Conservation (phyloP, 2,888 invertebrate species). For the Bombylius discolor region DNA sequence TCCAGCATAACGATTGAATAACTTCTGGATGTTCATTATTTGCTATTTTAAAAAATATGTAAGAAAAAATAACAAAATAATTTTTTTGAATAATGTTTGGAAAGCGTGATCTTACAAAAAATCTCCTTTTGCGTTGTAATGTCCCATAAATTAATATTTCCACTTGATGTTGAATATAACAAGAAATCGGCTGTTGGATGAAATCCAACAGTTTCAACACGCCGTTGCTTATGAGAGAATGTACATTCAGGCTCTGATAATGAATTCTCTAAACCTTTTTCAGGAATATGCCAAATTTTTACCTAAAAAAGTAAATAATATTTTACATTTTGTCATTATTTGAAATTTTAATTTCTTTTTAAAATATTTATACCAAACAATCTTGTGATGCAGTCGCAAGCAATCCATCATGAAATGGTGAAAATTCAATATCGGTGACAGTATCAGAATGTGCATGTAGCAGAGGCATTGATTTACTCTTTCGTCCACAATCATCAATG, state of each 20-base stretch:
- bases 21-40: constrained; percentile 71
- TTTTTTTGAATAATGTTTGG: neutral
- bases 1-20: constrained; percentile 84
- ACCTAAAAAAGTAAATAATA: constrained; percentile 41
- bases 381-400: constrained; percentile 84
- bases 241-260: constrained; percentile 66
- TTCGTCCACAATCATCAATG: constrained; percentile 75
- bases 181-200: constrained; percentile 84
- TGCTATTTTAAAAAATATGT: constrained; percentile 29
- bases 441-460: constrained; percentile 79
- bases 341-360: neutral
- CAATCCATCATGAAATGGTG: constrained; percentile 87
- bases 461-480: constrained; percentile 76
- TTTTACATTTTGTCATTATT: neutral
- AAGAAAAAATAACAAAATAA: neutral
- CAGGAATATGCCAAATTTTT: constrained; percentile 83
- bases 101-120: constrained; percentile 44
- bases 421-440: constrained; percentile 89
- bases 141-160: constrained; percentile 76
- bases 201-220: constrained; percentile 82
- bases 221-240: constrained; percentile 67
- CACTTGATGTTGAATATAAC: constrained; percentile 74
- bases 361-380: constrained; percentile 47
- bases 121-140: constrained; percentile 68
- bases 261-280: constrained; percentile 62